Base-by-base conservation (phyloP, 2,113 vertebrate species). In the Peromyscus leucopus region DNA sequence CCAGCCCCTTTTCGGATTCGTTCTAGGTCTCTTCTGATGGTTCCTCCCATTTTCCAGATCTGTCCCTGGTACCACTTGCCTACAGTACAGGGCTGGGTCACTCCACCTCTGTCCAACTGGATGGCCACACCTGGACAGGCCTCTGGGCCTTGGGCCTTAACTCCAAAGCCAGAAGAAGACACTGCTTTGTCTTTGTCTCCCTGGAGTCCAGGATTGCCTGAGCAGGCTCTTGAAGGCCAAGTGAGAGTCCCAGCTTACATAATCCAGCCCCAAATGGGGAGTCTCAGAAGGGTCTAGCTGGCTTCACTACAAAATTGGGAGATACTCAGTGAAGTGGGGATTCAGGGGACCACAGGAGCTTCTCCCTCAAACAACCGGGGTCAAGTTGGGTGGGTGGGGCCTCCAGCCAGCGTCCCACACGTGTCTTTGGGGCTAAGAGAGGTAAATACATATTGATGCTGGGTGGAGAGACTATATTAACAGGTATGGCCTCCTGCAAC, bases 171-270 rank as follows among this genome's bases (percentile, higher is more conserved):
- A 15, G 75, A n/a, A 42, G 63, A 42, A 31, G 19, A 71, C 21
- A 57, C 39, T 22, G 13, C 69, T 94, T 90, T 85, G 48, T 65
- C 90, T 95, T 90, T 85, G 48, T 65, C 90, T 95, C 86, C 84
- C 24, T n/a, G 69, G 42, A 78, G 59, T 89, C 90, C 42, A 31
- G 51, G 22, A 63, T 74, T 55, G 67, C 39, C 48, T 22, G 12
- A 59, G 19, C 28, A 69, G 79, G 7, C 12, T 88, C 80, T 59
- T 82, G n/a, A 82, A 91, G 48, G 22, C 65, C 86, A 80, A 79
- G 28, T 39, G 22, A 89, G 95, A 76, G 16, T 78, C 76, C 76
- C n/a, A 63, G 5, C 7, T 78, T 84, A 31, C 48, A 24, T 55
- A 83, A 46, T 46, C 76, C 28, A 51, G 74, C 42, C 6, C 46